Conservation (phyloP, 2,113 vertebrate species). For the Hippocampus zosterae region DNA sequence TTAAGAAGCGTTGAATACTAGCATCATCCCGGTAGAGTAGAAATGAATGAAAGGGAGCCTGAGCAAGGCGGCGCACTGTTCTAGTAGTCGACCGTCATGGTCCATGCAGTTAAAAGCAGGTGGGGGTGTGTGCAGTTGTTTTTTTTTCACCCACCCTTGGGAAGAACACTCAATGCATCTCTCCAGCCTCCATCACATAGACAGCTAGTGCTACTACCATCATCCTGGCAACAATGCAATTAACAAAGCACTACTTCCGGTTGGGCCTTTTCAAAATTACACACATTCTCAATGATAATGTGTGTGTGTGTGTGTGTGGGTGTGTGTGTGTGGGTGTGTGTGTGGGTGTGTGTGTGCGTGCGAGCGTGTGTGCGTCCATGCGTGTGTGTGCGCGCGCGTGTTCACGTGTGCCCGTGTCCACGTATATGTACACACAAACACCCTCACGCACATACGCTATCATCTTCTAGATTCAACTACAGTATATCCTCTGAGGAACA, state of each 20-base stretch:
- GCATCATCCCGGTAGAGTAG: constrained; percentile 11
- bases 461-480: too few relatives aligned
- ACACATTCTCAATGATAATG: too few relatives aligned
- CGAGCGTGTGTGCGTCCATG: too few relatives aligned
- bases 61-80: constrained; percentile 1
- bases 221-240: neutral
- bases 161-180: constrained; percentile 12
- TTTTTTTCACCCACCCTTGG: constrained; percentile 2
- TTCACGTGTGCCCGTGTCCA: too few relatives aligned
- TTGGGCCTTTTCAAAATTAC: constrained; percentile 28
- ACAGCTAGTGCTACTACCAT: constrained; percentile 15
- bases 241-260: constrained; percentile 33
- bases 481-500: neutral
- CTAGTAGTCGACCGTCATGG: constrained; percentile 23
- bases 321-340: too few relatives aligned
- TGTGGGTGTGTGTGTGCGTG: too few relatives aligned
- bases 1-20: constrained; percentile 7
- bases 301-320: too few relatives aligned
- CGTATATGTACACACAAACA: too few relatives aligned
- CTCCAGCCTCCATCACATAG: neutral
- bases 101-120: neutral
- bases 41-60: neutral
- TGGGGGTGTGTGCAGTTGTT: constrained; percentile 23
- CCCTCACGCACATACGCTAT: too few relatives aligned
- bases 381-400: too few relatives aligned